A percentile compares a stretch with the other conserved stretches of the same genome.
phyloP scores from a whole-genome alignment of 2,888 invertebrate species.

The Ditylenchus weischeri region DNA sequence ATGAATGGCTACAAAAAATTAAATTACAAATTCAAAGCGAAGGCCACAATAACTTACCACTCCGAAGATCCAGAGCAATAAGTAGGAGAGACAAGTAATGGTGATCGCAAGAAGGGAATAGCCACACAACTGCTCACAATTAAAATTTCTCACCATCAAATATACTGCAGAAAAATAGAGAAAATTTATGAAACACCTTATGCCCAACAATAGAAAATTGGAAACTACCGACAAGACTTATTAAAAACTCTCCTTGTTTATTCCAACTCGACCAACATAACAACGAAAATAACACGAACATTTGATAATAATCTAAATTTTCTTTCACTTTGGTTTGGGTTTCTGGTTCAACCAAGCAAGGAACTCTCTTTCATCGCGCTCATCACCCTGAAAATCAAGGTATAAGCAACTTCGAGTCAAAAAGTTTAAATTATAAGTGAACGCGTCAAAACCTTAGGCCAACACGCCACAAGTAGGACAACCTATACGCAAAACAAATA shows the following conservation, averaged over 20 bases:
- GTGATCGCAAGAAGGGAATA: background rate
- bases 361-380: constrained; percentile 5
- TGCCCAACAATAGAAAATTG: too few species aligned
- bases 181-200: too few species aligned
- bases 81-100: background rate
- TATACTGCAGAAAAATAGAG: background rate
- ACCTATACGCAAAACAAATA: too few species aligned
- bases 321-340: background rate
- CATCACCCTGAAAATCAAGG: background rate
- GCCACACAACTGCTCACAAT: background rate
- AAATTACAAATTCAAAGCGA: too few species aligned
- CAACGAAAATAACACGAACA: too few species aligned
- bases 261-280: too few species aligned
- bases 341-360: background rate
- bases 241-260: too few species aligned
- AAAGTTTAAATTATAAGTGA: too few species aligned
- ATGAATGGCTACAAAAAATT: constrained; percentile 28
- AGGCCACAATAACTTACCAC: constrained; percentile 11
- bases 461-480: too few species aligned
- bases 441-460: too few species aligned
- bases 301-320: background rate
- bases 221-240: too few species aligned
- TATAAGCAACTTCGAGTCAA: background rate
- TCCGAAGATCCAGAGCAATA: constrained; percentile 19
- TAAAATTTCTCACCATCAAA: background rate